Evolutionary conservation across 1,140 invertebrate species (phyloP).

Genomic region (Drosophila nebulosa): DNA sequence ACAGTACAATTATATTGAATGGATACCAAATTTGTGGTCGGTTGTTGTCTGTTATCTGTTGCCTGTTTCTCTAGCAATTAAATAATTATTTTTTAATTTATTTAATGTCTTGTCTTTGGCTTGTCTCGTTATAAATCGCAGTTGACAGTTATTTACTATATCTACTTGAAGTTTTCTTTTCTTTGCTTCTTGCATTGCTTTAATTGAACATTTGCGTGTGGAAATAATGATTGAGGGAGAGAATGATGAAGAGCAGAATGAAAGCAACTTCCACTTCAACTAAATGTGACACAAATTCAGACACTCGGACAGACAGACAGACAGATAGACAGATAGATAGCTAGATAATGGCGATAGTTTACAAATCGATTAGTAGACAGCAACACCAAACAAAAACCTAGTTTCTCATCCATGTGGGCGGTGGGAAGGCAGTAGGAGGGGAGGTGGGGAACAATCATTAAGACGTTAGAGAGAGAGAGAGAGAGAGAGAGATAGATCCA

Average conservation of each 20-base stretch:
- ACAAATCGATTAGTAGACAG: conserved; percentile 20
- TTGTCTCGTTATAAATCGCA: conserved; percentile 37
- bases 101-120: conserved; percentile 41
- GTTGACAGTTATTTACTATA: conserved; percentile 50
- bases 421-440: background rate
- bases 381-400: too few relatives aligned
- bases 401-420: background rate
- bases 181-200: conserved; percentile 8
- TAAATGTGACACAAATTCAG: conserved; percentile 52
- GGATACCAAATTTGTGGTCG: conserved; percentile 39
- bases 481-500: too few relatives aligned
- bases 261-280: conserved; percentile 32
- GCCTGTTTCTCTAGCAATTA: conserved; percentile 46
- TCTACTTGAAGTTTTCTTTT: conserved; percentile 33
- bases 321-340: conserved; percentile 3
- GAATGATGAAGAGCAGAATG: conserved; percentile 37
- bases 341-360: conserved; percentile 6
- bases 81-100: conserved; percentile 63
- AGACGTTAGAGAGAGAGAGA: too few relatives aligned
- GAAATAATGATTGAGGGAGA: background rate
- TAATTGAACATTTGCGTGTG: conserved; percentile 70
- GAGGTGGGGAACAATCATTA: background rate
- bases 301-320: background rate
- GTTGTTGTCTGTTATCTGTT: too few relatives aligned
- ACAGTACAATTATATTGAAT: conserved; percentile 45